These are phyloP conservation scores for Phrynocephalus versicolor DNA, from an alignment of 2,113 vertebrate genomes.

Conservation along the genomic window DNA sequence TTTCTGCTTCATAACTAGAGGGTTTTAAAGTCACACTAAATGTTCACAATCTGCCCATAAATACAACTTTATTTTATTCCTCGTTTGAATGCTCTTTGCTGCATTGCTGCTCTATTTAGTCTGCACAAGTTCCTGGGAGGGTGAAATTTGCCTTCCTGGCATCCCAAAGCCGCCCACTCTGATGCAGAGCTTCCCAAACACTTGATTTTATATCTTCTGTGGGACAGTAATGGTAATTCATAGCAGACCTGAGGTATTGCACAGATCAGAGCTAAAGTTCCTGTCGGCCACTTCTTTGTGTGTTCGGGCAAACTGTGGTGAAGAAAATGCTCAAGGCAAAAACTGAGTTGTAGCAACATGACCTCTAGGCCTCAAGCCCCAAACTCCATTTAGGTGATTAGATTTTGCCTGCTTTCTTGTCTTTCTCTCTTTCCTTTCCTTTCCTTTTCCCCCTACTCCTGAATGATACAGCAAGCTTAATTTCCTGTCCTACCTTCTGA, in stretches of 20 bases:
- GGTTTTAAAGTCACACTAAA: no score
- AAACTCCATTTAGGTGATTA: constrained; percentile 43
- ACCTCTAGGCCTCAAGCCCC: constrained; percentile 3
- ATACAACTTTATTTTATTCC: no score
- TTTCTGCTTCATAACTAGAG: no score
- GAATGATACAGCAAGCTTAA: constrained; percentile 58
- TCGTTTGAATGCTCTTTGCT: no score
- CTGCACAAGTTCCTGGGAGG: no score
- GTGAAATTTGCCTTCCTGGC: no score
- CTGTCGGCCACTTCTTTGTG: background rate
- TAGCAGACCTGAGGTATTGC: background rate
- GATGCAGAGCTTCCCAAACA: rapidly evolving
- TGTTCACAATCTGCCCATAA: no score
- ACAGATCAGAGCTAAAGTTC: background rate
- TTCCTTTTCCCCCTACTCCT: constrained; percentile 7
- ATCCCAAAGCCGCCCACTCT: no score
- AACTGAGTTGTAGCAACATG: background rate
- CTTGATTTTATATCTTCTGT: background rate
- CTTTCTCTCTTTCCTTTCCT: background rate
- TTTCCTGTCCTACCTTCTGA: constrained; percentile 57
- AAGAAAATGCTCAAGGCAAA: rapidly evolving
- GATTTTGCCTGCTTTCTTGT: constrained; percentile 16
- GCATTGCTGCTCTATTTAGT: no score
- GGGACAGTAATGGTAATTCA: background rate
- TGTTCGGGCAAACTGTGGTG: rapidly evolving